A percentile compares a stretch with the other conserved stretches of the same genome.
These are phyloP conservation scores for Temnothorax rugatulus DNA, from an alignment of 2,888 invertebrate species.

Conservation along the genomic window DNA sequence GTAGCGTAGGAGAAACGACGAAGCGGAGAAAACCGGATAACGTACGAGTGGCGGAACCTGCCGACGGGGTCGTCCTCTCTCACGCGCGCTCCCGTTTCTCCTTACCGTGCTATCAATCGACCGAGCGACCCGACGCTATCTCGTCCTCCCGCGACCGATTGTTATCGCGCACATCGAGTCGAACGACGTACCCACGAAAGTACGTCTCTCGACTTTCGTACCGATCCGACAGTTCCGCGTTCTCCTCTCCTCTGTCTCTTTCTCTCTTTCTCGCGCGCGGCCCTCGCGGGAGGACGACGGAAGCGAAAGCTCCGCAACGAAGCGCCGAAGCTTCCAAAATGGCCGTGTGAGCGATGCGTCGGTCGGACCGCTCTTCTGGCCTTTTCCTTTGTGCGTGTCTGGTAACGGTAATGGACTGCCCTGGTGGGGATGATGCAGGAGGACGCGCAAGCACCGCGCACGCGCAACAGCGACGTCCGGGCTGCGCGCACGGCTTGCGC, in stretches of 20 bases:
- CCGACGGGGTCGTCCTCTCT: neutral
- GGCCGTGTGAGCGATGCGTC: constrained; percentile 85
- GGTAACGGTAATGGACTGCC: constrained; percentile 81
- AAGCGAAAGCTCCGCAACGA: constrained; percentile 82
- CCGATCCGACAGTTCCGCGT: neutral
- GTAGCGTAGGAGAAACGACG: neutral
- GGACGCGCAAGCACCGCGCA: constrained; percentile 83
- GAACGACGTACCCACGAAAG: constrained; percentile 50
- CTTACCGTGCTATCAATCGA: constrained; percentile 30
- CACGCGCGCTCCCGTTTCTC: neutral
- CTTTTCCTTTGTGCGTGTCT: constrained; percentile 86
- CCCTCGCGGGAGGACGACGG: constrained; percentile 56
- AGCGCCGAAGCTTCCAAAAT: constrained; percentile 86
- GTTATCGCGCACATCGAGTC: constrained; percentile 76
- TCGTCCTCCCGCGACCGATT: constrained; percentile 67
- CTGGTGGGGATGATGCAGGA: constrained; percentile 83
- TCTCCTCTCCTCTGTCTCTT: neutral
- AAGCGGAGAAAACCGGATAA: neutral
- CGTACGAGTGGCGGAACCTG: constrained; percentile 30
- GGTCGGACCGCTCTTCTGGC: constrained; percentile 78
- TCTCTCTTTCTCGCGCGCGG: constrained; percentile 7
- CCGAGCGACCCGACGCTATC: constrained; percentile 74
- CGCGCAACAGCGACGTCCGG: constrained; percentile 69
- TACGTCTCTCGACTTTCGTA: constrained; percentile 35
- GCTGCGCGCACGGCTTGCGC: constrained; percentile 75